Conservation (phyloP, 2,888 invertebrate species). For the Orgyia antiqua region DNA sequence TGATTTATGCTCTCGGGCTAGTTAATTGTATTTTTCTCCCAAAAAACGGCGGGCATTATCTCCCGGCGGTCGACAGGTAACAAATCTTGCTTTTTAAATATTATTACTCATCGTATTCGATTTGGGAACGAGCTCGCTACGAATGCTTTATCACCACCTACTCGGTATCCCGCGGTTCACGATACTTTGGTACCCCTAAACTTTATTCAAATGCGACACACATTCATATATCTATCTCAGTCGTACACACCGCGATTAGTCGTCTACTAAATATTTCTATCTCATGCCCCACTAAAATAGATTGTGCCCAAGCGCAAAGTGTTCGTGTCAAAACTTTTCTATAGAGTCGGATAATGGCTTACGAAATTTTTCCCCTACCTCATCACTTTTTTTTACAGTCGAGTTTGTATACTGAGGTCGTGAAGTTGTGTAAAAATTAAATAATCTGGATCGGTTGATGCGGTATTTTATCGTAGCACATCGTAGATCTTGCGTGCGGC, state of each 20-base stretch:
- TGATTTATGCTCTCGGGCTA: slow-evolving; percentile 66
- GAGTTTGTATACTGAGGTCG: slow-evolving; percentile 65
- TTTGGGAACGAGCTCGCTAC: slow-evolving; percentile 72
- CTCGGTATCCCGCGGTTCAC: slow-evolving; percentile 73
- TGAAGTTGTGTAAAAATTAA: slow-evolving; percentile 67
- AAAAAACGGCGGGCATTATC: slow-evolving; percentile 70
- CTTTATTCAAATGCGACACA: slow-evolving; percentile 74
- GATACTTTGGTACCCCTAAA: slow-evolving; percentile 72
- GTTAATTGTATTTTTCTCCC: slow-evolving; percentile 74
- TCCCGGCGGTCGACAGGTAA: slow-evolving; percentile 72
- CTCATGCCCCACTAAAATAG: slow-evolving; percentile 74
- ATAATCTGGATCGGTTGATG: slow-evolving; percentile 59
- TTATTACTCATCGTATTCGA: slow-evolving; percentile 77
- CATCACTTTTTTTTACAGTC: slow-evolving; percentile 72
- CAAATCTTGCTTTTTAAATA: slow-evolving; percentile 77
- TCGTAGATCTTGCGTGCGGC: slow-evolving; percentile 49
- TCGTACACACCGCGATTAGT: slow-evolving; percentile 51
- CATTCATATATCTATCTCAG: slow-evolving; percentile 62
- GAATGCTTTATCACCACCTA: slow-evolving; percentile 79
- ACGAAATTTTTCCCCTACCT: slow-evolving; percentile 77
- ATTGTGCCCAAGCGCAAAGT: slow-evolving; percentile 77
- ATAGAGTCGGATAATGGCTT: slow-evolving; percentile 70
- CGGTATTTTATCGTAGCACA: slow-evolving; percentile 51
- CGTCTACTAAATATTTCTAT: slow-evolving; percentile 48
- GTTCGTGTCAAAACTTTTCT: slow-evolving; percentile 77